phyloP scores from a whole-genome alignment of 2,888 invertebrate species.

The Tholera decimalis region DNA sequence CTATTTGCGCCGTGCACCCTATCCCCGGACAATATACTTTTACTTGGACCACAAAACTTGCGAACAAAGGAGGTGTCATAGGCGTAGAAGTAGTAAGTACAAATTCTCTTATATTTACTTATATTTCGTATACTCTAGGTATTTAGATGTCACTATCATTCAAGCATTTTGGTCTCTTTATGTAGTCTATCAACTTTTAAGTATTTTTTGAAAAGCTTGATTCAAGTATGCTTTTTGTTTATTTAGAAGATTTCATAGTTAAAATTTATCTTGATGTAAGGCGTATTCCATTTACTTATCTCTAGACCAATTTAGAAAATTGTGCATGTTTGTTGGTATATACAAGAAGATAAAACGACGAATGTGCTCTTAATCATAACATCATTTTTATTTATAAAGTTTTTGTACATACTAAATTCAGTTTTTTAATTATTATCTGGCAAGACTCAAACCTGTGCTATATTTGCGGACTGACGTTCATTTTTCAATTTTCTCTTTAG shows the following conservation, averaged over 20 bases:
- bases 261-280: slow-evolving; percentile 10
- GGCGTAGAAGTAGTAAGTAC: slow-evolving; percentile 92
- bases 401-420: slow-evolving; percentile 3
- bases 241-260: background rate
- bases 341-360: too few relatives aligned
- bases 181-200: slow-evolving; percentile 7
- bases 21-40: slow-evolving; percentile 99
- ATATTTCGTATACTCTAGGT: slow-evolving; percentile 13
- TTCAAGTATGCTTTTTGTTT: background rate
- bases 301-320: slow-evolving; percentile 1
- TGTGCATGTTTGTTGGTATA: background rate
- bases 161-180: slow-evolving; percentile 33
- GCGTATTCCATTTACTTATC: background rate
- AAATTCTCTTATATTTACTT: background rate
- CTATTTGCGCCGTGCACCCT: slow-evolving; percentile 99
- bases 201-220: background rate
- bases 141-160: slow-evolving; percentile 13
- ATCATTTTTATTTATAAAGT: background rate
- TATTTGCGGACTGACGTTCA: slow-evolving; percentile 72
- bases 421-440: slow-evolving; percentile 2
- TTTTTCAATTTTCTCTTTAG: slow-evolving; percentile 86
- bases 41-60: slow-evolving; percentile 98
- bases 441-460: slow-evolving; percentile 41
- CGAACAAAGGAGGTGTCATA: slow-evolving; percentile 95
- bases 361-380: background rate